These are phyloP conservation scores for Paraplagusia blochii DNA, from an alignment of 2,113 vertebrate genomes.

Conservation along the genomic window DNA sequence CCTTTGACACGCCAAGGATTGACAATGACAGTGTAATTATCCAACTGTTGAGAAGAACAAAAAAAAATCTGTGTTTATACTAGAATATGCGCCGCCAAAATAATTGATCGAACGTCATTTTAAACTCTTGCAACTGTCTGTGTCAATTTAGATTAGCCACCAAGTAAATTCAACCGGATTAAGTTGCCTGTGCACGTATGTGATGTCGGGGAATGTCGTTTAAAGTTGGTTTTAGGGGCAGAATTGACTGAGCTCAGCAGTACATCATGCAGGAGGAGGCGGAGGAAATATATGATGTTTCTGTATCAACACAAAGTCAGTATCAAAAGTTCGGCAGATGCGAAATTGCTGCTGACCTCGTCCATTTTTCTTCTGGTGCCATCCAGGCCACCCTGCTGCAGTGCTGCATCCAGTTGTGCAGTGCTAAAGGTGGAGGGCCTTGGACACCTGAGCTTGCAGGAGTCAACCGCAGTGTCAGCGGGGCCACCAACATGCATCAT, in stretches of 20 bases:
- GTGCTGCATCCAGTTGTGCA: conserved; percentile 53
- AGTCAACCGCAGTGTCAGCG: conserved; percentile 66
- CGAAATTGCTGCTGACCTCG: conserved; percentile 68
- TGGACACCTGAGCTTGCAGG: conserved; percentile 56
- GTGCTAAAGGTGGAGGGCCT: conserved; percentile 55
- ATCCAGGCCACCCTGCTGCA: conserved; percentile 58
- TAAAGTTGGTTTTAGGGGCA: conserved; percentile 24
- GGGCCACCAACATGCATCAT: conserved; percentile 53
- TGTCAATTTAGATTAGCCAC: conserved; percentile 18
- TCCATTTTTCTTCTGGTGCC: conserved; percentile 59
- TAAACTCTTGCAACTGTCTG: conserved; percentile 14
- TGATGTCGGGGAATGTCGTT: conserved; percentile 22
- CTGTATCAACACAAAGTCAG: conserved; percentile 62
- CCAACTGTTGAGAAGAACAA: conserved; percentile 32
- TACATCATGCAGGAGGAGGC: conserved; percentile 16
- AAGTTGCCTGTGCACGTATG: conserved; percentile 6
- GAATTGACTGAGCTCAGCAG: conserved; percentile 27
- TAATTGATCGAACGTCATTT: conserved; percentile 4
- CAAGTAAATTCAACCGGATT: conserved; percentile 7
- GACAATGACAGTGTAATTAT: conserved; percentile 63
- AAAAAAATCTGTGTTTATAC: conserved; percentile 38
- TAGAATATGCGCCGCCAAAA: not conserved
- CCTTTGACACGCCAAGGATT: conserved; percentile 63
- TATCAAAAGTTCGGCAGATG: conserved; percentile 52
- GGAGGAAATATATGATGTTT: conserved; percentile 41